Evolutionary conservation across 1,140 invertebrate species (phyloP), one percentile per base, ranked within the genome.

Genomic region (Bombus cullumanus): DNA sequence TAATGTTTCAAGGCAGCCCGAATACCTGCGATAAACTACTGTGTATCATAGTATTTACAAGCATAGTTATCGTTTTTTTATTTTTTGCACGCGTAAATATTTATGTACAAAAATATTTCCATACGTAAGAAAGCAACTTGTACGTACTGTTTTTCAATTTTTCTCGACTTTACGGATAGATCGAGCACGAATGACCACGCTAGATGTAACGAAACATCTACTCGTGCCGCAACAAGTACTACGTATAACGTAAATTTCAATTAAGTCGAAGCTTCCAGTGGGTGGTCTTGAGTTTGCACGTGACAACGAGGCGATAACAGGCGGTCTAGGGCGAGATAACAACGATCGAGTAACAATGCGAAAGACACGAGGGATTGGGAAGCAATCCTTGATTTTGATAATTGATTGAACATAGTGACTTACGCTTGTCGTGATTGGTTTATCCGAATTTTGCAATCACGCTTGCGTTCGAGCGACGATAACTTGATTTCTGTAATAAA

Each of bases 401-500:
- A 41, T n/a, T 72, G 6, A 41, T 47, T 22, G 3, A n/a, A 0
- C 12, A 28, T n/a, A 72, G 22, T 41, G 28, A 39, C 6, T n/a
- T 37, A n/a, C 15, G n/a, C 2, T 39, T 72, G 8, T 2, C 25
- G 28, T 73, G 39, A 43, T n/a, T n/a, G 72, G 31, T 25, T 47
- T 28, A 57, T 28, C 2, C 13, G 28, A 39, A 37, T 53, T 8
- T 78, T 78, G 25, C 57, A 12, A 39, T 69, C 34, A 53, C 25
- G 43, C 31, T 39, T 80, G 28, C 43, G 64, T 22, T 37, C 25
- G 15, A 37, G 1, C 2, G 28, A 13, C 81, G 31, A 13, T 15
- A 9, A 68, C 1, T 62, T 64, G 9, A 31, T 25, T 53, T 76
- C n/a, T 64, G 0, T 76, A 83, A 83, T 83, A 82, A 82, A 82